phyloP scores from a whole-genome alignment of 2,113 vertebrate species.

The Siniperca knerii region DNA sequence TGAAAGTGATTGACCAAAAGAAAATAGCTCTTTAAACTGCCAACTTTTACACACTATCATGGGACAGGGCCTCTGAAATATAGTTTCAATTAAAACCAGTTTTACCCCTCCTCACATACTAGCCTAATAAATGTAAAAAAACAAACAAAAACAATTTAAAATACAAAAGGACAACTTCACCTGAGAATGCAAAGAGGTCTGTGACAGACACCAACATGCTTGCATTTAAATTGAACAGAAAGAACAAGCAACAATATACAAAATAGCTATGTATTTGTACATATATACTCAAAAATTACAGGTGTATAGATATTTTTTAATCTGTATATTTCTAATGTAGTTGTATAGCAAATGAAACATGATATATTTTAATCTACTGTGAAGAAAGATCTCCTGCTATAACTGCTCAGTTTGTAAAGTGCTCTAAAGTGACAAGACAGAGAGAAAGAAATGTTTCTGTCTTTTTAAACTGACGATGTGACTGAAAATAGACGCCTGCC shows the following conservation, averaged over 20 bases:
- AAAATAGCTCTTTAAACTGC: conserved; percentile 38
- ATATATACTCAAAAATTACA: conserved; percentile 81
- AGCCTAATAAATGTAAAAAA: conserved; percentile 44
- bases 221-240: conserved; percentile 73
- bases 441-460: conserved; percentile 39
- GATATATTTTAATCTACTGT: conserved; percentile 61
- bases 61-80: conserved; percentile 24
- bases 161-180: conserved; percentile 63
- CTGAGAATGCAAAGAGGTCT: conserved; percentile 82
- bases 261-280: conserved; percentile 82
- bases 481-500: conserved; percentile 40
- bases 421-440: conserved; percentile 73
- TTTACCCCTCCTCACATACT: conserved; percentile 42
- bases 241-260: conserved; percentile 82
- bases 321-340: conserved; percentile 73
- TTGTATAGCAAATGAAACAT: conserved; percentile 71
- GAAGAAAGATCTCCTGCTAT: conserved; percentile 71
- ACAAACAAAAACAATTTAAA: not conserved
- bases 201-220: conserved; percentile 78
- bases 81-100: conserved; percentile 25
- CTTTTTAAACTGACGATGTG: conserved; percentile 40
- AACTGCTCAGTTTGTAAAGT: conserved; percentile 80
- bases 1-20: conserved; percentile 26
- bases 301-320: conserved; percentile 72
- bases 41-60: not conserved